phyloP scores from a whole-genome alignment of 2,888 invertebrate genomes.

The Pedicia rivosa region DNA sequence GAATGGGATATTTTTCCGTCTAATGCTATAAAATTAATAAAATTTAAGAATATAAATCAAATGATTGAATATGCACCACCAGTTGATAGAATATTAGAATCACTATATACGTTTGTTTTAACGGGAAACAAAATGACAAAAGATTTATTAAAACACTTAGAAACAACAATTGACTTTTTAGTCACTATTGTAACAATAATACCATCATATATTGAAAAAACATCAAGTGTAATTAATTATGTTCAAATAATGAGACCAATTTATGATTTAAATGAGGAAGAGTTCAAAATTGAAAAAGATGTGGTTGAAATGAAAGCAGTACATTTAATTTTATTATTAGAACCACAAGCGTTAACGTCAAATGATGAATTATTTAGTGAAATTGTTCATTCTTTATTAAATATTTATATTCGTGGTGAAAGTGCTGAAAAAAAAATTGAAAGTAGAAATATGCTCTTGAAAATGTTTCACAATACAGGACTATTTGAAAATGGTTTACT shows the following conservation, averaged over 20 bases:
- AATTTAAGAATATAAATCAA: constrained; percentile 29
- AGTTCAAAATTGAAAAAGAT: constrained; percentile 21
- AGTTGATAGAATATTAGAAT: constrained; percentile 22
- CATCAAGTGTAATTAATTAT: constrained; percentile 25
- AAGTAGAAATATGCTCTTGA: constrained; percentile 36
- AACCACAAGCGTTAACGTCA: constrained; percentile 36
- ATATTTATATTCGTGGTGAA: constrained; percentile 32
- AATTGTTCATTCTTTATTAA: constrained; percentile 38
- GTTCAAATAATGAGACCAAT: constrained; percentile 25
- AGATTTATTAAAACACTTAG: constrained; percentile 25
- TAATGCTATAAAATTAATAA: constrained; percentile 23
- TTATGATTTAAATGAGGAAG: constrained; percentile 15
- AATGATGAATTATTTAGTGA: constrained; percentile 37
- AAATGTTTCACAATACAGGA: constrained; percentile 42
- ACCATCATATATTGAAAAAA: constrained; percentile 26
- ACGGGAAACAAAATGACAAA: constrained; percentile 10
- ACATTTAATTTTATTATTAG: constrained; percentile 26
- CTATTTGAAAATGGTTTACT: constrained; percentile 42
- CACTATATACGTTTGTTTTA: constrained; percentile 20
- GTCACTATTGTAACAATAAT: constrained; percentile 25
- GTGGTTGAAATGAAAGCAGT: constrained; percentile 29
- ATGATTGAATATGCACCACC: constrained; percentile 25
- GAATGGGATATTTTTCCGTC: constrained; percentile 10
- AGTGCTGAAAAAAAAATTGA: constrained; percentile 28
- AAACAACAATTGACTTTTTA: constrained; percentile 24